phyloP scores from a whole-genome alignment of 2,797 vertebrate species.

The Manis crassicaudata region DNA sequence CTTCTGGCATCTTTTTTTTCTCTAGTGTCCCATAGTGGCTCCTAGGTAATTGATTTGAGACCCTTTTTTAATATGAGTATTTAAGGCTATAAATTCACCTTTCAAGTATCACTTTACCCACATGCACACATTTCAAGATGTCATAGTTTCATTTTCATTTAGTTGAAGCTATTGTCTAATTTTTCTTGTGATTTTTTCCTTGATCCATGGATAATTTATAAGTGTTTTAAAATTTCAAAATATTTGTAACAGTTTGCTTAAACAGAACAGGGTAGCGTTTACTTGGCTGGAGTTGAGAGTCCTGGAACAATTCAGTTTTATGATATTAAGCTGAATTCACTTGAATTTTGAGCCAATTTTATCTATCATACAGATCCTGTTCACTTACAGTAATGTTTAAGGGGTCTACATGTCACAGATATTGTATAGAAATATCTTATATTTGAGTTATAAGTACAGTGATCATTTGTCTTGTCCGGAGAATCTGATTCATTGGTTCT shows the following conservation, averaged over 20 bases:
- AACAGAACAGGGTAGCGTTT: background rate
- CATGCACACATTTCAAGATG: background rate
- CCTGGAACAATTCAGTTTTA: background rate
- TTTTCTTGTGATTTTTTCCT: background rate
- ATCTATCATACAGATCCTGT: background rate
- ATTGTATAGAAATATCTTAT: background rate
- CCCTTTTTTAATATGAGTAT: background rate
- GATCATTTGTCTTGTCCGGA: background rate
- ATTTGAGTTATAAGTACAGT: background rate
- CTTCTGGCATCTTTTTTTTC: background rate
- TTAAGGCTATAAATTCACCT: background rate
- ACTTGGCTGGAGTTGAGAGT: background rate
- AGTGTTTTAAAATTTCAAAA: background rate
- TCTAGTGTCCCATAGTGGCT: background rate
- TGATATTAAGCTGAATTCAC: background rate
- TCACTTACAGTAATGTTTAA: background rate
- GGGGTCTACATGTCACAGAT: background rate
- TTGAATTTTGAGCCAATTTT: background rate
- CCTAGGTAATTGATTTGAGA: background rate
- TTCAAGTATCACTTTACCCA: background rate
- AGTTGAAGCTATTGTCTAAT: background rate
- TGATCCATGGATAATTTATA: background rate
- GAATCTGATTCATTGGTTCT: background rate
- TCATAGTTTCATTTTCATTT: background rate
- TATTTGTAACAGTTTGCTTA: background rate